Conservation (phyloP, 2,888 invertebrate species). For the Xanthia togata region DNA sequence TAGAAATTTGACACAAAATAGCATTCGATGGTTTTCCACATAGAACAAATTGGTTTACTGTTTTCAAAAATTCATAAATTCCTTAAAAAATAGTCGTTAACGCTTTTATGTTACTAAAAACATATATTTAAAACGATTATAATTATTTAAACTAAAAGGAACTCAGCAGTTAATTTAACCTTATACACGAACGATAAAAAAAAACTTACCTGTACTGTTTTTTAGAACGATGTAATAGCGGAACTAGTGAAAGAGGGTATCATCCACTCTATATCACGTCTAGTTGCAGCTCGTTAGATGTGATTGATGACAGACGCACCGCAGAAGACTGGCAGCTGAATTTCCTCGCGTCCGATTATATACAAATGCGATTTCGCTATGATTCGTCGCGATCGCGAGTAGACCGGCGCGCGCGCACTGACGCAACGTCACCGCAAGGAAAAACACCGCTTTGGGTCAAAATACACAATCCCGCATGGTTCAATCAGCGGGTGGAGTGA, state of each 20-base stretch:
- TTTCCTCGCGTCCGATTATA: slow-evolving; percentile 64
- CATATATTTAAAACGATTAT: background rate
- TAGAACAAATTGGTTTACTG: background rate
- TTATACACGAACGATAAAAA: background rate
- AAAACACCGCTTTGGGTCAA: slow-evolving; percentile 59
- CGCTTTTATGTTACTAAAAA: background rate
- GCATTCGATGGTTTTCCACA: background rate
- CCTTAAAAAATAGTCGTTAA: too few relatives aligned
- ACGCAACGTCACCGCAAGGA: slow-evolving; percentile 48
- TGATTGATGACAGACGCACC: slow-evolving; percentile 57
- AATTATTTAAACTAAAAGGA: background rate
- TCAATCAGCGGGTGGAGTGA: slow-evolving; percentile 16
- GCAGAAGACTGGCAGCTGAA: slow-evolving; percentile 62
- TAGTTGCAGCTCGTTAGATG: slow-evolving; percentile 39
- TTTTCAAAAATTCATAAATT: background rate
- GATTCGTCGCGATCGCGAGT: slow-evolving; percentile 48
- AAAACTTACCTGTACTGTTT: slow-evolving; percentile 48
- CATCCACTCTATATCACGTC: slow-evolving; percentile 39
- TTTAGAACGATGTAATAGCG: slow-evolving; percentile 24
- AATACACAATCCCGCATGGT: slow-evolving; percentile 47
- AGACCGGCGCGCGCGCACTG: slow-evolving; percentile 49
- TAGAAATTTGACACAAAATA: background rate
- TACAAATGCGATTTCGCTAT: slow-evolving; percentile 63
- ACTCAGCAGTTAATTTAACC: slow-evolving; percentile 4
- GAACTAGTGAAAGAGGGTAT: slow-evolving; percentile 42